Evolutionary conservation across 2,113 vertebrate genomes (phyloP).

Genomic region (Ornithorhynchus anatinus): DNA sequence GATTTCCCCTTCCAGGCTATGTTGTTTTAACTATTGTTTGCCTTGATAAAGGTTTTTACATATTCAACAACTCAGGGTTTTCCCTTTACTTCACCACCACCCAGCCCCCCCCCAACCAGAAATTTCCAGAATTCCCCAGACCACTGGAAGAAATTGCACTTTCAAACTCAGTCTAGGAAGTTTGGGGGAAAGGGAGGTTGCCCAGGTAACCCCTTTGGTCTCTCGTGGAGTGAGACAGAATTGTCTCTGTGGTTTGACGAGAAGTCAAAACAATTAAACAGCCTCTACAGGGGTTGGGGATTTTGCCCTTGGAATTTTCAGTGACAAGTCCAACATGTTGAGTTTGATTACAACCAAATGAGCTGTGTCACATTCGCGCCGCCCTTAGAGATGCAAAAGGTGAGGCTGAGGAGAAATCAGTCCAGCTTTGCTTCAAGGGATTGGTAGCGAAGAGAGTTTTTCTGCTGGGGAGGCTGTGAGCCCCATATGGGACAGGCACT

Average conservation of each 20-base stretch:
- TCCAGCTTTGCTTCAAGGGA: no score
- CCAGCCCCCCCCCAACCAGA: no score
- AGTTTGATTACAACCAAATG: no score
- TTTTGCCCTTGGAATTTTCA: slow-evolving; percentile 40
- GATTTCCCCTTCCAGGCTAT: slow-evolving; percentile 89
- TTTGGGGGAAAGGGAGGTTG: no score
- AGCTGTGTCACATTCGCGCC: no score
- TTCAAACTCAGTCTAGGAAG: no score
- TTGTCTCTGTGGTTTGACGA: slow-evolving; percentile 39
- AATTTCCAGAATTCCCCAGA: slow-evolving; percentile 74
- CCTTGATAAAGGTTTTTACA: slow-evolving; percentile 78
- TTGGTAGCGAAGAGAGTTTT: no score
- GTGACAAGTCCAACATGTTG: slow-evolving; percentile 13
- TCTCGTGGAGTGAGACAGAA: slow-evolving; percentile 52
- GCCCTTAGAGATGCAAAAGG: no score
- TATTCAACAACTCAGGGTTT: slow-evolving; percentile 83
- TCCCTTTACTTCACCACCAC: slow-evolving; percentile 79
- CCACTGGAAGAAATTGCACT: slow-evolving; percentile 66
- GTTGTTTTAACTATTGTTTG: slow-evolving; percentile 84
- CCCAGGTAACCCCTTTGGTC: slow-evolving; percentile 15
- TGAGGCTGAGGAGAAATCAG: no score
- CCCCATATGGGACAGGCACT: no score
- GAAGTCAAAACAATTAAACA: slow-evolving; percentile 58
- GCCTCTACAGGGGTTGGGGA: slow-evolving; percentile 33
- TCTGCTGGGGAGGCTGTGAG: no score